These are phyloP conservation scores for Tupaia tana DNA, from an alignment of 2,113 vertebrate genomes.

Conservation along the genomic window DNA sequence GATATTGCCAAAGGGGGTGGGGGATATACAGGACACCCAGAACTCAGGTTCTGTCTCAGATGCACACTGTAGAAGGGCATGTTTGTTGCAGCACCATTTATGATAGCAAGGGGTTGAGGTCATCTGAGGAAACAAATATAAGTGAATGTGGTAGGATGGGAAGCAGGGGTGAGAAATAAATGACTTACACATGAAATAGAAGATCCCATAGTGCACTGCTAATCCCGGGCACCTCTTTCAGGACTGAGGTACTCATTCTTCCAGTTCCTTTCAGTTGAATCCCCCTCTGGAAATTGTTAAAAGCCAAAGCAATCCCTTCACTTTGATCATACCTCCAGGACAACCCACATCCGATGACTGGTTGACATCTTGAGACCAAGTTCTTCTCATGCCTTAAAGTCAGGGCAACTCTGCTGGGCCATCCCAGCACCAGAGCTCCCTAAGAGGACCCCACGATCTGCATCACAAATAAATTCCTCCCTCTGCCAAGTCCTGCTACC, in stretches of 20 bases:
- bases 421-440: neutral
- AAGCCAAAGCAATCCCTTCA: neutral
- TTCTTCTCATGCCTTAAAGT: neutral
- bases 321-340: neutral
- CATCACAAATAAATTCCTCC: neutral
- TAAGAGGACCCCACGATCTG: neutral
- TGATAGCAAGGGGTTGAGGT: neutral
- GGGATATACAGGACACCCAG: too few relatives aligned
- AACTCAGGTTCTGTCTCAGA: accelerated
- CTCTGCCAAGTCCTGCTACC: neutral
- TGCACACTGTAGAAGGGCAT: neutral
- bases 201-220: neutral
- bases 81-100: neutral
- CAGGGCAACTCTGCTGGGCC: neutral
- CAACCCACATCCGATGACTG: neutral
- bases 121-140: neutral
- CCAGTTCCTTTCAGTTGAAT: neutral
- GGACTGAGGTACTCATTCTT: neutral
- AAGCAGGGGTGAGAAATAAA: neutral
- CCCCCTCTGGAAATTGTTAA: neutral
- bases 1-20: accelerated
- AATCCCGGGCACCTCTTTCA: too few relatives aligned
- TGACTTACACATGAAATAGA: accelerated
- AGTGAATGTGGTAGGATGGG: neutral
- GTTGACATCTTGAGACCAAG: neutral